Evolutionary conservation across 2,888 invertebrate species (phyloP).

Genomic region (Andrena minutula): DNA sequence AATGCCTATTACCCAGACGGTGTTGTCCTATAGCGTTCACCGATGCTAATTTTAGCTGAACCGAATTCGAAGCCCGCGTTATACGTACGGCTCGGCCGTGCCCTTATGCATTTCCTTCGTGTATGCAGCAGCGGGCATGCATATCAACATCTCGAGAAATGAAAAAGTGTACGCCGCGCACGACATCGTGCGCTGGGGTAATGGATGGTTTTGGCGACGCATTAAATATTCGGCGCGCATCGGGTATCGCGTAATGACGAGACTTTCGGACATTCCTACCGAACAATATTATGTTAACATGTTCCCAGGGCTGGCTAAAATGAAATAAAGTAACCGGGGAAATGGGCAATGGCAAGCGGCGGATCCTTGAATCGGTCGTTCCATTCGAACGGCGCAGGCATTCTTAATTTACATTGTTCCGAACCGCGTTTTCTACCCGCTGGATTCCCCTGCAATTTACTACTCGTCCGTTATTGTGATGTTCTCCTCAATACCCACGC

Average conservation of each 20-base stretch:
- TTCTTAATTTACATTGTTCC: background rate
- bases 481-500: background rate
- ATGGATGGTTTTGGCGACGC: conserved; percentile 48
- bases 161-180: conserved; percentile 53
- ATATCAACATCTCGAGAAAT: conserved; percentile 66
- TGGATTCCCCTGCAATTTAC: background rate
- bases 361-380: conserved; percentile 3
- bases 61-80: conserved; percentile 65
- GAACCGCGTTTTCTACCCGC: background rate
- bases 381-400: conserved; percentile 22
- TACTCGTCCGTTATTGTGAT: background rate
- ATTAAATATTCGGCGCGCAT: conserved; percentile 65
- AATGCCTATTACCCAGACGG: conserved; percentile 78
- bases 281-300: conserved; percentile 54
- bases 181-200: conserved; percentile 36
- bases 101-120: conserved; percentile 45
- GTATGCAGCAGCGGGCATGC: conserved; percentile 50
- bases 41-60: conserved; percentile 77
- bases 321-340: conserved; percentile 25
- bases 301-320: conserved; percentile 19
- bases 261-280: conserved; percentile 39
- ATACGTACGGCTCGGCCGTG: conserved; percentile 39
- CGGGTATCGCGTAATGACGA: conserved; percentile 57
- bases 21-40: conserved; percentile 72
- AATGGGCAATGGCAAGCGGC: background rate